Evolutionary conservation across 2,113 vertebrate genomes (phyloP).

Genomic region (Chloroceryle aenea): DNA sequence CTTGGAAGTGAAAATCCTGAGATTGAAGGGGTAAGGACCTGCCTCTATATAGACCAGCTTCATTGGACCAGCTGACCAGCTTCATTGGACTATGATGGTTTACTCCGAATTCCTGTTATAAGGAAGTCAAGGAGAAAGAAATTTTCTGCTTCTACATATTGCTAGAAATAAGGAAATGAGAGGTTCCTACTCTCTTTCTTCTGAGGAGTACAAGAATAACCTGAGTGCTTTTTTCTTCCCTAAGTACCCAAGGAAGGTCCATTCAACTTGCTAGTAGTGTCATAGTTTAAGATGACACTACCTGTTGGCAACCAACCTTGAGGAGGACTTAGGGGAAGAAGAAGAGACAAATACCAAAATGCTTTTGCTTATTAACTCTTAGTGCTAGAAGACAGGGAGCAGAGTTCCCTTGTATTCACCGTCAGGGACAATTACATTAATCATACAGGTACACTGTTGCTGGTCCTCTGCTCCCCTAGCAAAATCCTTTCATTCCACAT

Average conservation of each 20-base stretch:
- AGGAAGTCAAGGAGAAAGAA: background rate
- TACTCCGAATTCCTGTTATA: background rate
- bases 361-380: background rate
- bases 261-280: background rate
- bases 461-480: background rate
- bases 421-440: background rate
- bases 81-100: background rate
- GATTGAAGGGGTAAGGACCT: background rate
- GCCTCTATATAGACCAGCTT: background rate
- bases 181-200: background rate
- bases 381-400: background rate
- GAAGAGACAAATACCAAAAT: background rate
- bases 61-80: background rate
- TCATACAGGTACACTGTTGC: rapidly evolving
- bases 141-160: background rate
- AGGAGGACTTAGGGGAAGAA: background rate
- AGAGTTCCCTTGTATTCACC: background rate
- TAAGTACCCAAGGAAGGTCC: rapidly evolving
- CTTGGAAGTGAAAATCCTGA: background rate
- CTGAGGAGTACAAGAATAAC: background rate
- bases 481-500: background rate
- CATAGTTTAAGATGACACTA: background rate
- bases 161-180: background rate
- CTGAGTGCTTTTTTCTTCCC: background rate
- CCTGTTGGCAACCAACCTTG: background rate